Percentiles rank a stretch among this genome's conserved stretches.
phyloP scores from a whole-genome alignment of 2,888 invertebrate species.

The Eurytoma adleriae region DNA sequence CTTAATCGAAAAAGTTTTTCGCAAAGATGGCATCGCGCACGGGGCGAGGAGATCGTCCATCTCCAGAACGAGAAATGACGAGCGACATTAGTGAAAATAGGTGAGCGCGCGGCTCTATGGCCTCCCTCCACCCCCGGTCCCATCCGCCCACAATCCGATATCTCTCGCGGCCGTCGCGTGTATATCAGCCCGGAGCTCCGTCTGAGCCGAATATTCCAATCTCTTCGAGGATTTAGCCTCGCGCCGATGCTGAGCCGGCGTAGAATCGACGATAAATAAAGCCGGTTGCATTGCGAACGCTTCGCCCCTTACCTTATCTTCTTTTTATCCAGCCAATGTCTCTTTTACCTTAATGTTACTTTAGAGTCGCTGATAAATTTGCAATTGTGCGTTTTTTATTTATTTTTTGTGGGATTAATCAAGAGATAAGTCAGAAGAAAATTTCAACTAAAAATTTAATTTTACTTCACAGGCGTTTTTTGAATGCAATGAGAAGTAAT shows the following conservation, averaged over 20 bases:
- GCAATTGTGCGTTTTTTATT: too few relatives aligned
- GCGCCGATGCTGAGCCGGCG: conserved; percentile 30
- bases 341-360: too few relatives aligned
- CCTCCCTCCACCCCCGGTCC: not conserved
- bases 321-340: too few relatives aligned
- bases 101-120: not conserved
- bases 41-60: conserved; percentile 17
- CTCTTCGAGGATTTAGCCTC: not conserved
- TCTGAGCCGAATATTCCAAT: conserved; percentile 46
- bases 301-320: too few relatives aligned
- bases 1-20: conserved; percentile 59
- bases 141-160: not conserved
- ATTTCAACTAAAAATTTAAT: too few relatives aligned
- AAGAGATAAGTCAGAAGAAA: too few relatives aligned
- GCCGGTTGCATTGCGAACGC: too few relatives aligned
- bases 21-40: conserved; percentile 44
- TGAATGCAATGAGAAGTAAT: too few relatives aligned
- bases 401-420: too few relatives aligned
- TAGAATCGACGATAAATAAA: too few relatives aligned
- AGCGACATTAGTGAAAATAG: conserved; percentile 22
- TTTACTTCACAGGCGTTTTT: too few relatives aligned
- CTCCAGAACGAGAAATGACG: not conserved
- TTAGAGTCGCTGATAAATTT: too few relatives aligned
- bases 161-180: not conserved
- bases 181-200: not conserved